Evolutionary conservation across 2,797 vertebrate species (phyloP), one percentile per base, ranked within the genome.

Genomic region (Notolabrus celidotus): DNA sequence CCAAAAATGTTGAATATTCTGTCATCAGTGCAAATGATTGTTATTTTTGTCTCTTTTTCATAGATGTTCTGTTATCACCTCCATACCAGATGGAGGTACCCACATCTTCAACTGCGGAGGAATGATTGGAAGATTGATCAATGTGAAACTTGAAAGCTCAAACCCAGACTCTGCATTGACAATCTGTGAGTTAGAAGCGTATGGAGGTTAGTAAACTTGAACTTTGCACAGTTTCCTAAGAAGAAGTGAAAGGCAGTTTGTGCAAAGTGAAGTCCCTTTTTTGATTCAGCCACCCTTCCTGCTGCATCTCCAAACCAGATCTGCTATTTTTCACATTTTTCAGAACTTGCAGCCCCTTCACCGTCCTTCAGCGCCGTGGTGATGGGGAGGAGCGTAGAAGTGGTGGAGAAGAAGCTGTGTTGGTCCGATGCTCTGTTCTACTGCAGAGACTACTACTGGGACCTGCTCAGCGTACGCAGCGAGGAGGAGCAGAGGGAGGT

Each of bases 341-440:
- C 33, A 72, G 69, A 52, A 15, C 34, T 12, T 10, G 47, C 19
- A 34, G 16, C 12, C 49, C 22, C 11, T 15, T 2, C 10, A 0
- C 31, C 71, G 1, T 49, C 42, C 36, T 29, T 42, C 49, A 54
- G 27, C 4, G 36, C 16, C 2, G 29, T 6, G 29, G 38, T 67
- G 56, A 56, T n/a, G 22, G 62, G 51, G 3, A 10, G 38, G n/a
- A 29, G 1, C 7, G 2, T 56, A 15, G 16, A 1, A 0, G 29
- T 61, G 31, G 67, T 71, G 38, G n/a, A 66, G 7, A 47, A 10
- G 60, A 62, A 60, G 67, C 51, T 80, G 46, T 58, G 59, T 34
- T 84, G 74, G 77, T 74, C 59, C 0, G 67, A 72, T 3, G 74
- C 78, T 11, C 49, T 75, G 39, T 51, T 77, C 10, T 75, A 55